Evolutionary conservation across 2,797 vertebrate species (phyloP).

Genomic region (Pantherophis alleghaniensis): DNA sequence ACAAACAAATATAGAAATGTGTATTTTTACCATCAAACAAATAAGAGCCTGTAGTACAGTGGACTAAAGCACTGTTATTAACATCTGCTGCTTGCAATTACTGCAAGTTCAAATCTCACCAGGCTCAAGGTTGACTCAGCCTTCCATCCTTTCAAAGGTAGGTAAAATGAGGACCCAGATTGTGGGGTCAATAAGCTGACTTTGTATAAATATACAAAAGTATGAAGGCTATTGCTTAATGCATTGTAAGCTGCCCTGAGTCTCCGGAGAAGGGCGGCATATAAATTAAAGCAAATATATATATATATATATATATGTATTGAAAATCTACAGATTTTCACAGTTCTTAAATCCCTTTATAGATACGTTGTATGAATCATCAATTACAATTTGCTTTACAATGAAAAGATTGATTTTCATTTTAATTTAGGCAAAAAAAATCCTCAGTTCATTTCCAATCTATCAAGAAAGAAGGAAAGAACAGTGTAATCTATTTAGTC

Average conservation of each 20-base stretch:
- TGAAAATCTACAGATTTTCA: slow-evolving; percentile 53
- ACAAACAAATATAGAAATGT: neutral
- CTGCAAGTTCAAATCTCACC: no score
- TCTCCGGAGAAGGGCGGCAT: no score
- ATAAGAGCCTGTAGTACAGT: neutral
- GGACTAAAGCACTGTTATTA: no score
- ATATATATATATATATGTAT: neutral
- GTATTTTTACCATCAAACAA: neutral
- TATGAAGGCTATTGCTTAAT: no score
- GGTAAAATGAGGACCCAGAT: no score
- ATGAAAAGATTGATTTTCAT: neutral
- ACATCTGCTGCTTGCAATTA: no score
- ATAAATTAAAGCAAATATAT: no score
- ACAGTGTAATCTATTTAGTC: slow-evolving; percentile 22
- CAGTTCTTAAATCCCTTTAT: slow-evolving; percentile 48
- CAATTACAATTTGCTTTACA: neutral
- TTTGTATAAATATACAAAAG: no score
- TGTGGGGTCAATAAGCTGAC: no score
- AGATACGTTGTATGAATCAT: slow-evolving; percentile 42
- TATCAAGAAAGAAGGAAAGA: slow-evolving; percentile 9
- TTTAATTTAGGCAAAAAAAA: slow-evolving; percentile 17
- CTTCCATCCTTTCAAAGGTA: no score
- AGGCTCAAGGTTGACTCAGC: no score
- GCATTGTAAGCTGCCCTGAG: no score
- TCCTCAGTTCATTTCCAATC: slow-evolving; percentile 24